A percentile compares a stretch with the other conserved stretches of the same genome.
Evolutionary conservation across 2,888 invertebrate genomes (phyloP).

Genomic region (Meganola albula): DNA sequence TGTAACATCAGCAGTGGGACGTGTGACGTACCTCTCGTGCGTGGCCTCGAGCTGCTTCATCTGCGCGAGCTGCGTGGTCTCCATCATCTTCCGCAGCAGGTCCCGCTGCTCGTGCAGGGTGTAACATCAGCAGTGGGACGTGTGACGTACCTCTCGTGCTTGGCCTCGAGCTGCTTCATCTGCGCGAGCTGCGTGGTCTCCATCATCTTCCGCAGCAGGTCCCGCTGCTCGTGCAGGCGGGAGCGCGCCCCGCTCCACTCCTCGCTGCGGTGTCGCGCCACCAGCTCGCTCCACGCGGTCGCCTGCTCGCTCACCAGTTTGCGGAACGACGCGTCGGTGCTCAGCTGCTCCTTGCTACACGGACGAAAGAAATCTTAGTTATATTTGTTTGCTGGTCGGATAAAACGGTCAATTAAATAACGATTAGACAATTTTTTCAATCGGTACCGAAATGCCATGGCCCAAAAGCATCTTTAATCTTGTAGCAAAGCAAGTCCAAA

Average conservation of each 20-base stretch:
- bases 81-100: conserved; percentile 86
- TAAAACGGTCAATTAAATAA: too few species aligned
- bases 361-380: conserved; percentile 18
- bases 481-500: too few species aligned
- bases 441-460: too few species aligned
- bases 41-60: conserved; percentile 93
- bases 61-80: conserved; percentile 87
- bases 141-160: conserved; percentile 88
- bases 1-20: too few species aligned
- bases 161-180: conserved; percentile 92
- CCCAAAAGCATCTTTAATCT: too few species aligned
- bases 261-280: conserved; percentile 88
- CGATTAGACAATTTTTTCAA: too few species aligned
- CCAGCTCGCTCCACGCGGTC: conserved; percentile 94
- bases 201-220: conserved; percentile 86
- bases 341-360: conserved; percentile 90
- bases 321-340: conserved; percentile 86
- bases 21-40: conserved; percentile 87
- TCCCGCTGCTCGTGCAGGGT: conserved; percentile 90
- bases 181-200: conserved; percentile 88
- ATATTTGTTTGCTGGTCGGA: too few species aligned
- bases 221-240: conserved; percentile 90
- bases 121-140: too few species aligned
- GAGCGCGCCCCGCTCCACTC: conserved; percentile 89
- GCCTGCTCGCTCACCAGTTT: conserved; percentile 95